Conservation (phyloP, 2,797 vertebrate species). For the Myripristis jacobus region DNA sequence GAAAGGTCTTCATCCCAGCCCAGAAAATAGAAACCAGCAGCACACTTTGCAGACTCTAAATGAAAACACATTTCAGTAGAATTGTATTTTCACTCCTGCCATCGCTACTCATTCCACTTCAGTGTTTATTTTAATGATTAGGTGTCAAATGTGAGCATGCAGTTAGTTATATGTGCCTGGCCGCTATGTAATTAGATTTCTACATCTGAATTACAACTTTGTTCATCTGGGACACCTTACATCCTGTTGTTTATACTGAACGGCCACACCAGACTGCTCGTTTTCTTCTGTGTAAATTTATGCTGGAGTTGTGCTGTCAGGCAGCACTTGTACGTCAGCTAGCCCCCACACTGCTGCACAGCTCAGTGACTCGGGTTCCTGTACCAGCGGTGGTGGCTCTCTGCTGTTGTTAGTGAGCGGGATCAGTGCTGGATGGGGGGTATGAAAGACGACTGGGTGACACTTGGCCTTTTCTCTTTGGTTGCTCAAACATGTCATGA, state of each 20-base stretch:
- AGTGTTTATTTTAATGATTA: slow-evolving; percentile 28
- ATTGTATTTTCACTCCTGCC: slow-evolving; percentile 33
- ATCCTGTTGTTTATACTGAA: slow-evolving; percentile 27
- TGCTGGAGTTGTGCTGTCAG: slow-evolving; percentile 31
- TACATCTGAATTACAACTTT: neutral
- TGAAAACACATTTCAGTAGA: slow-evolving; percentile 45
- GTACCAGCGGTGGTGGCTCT: slow-evolving; percentile 65
- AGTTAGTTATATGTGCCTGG: neutral
- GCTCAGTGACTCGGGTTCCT: slow-evolving; percentile 73
- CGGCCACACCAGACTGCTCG: slow-evolving; percentile 5
- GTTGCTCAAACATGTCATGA: slow-evolving; percentile 73
- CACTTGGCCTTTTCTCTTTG: slow-evolving; percentile 81
- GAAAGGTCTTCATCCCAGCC: slow-evolving; percentile 48
- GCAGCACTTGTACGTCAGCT: slow-evolving; percentile 49
- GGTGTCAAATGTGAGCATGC: slow-evolving; percentile 19
- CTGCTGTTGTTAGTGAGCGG: slow-evolving; percentile 65
- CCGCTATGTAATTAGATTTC: neutral
- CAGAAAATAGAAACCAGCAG: slow-evolving; percentile 66
- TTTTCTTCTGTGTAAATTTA: slow-evolving; percentile 35
- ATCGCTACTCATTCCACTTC: slow-evolving; percentile 12
- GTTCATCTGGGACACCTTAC: slow-evolving; percentile 14
- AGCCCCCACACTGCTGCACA: slow-evolving; percentile 57
- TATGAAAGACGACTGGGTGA: slow-evolving; percentile 42
- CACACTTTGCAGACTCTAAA: slow-evolving; percentile 46
- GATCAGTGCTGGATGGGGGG: slow-evolving; percentile 57